These are phyloP conservation scores for Acrossocheilus fasciatus DNA, from an alignment of 2,797 vertebrate genomes.

Conservation along the genomic window DNA sequence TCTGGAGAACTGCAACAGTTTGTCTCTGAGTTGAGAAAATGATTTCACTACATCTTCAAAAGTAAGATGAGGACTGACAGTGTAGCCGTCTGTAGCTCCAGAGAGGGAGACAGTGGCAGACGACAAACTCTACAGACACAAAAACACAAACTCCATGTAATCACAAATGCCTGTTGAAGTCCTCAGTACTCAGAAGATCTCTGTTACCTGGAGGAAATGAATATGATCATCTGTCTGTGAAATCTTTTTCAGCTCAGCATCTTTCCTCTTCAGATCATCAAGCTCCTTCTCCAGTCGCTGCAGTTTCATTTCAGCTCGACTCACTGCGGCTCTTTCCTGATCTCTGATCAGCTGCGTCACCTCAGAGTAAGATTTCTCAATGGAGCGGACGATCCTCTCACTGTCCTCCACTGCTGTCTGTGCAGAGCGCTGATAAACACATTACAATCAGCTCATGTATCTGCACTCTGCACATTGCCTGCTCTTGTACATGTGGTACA, in stretches of 20 bases:
- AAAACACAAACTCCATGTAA: background rate
- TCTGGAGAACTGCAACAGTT: background rate
- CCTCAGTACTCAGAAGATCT: too few relatives aligned
- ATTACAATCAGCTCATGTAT: background rate
- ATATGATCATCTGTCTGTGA: background rate
- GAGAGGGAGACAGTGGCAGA: conserved; percentile 6
- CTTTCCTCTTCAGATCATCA: background rate
- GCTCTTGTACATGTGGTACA: too few relatives aligned
- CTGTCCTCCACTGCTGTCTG: background rate
- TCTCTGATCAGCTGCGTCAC: background rate
- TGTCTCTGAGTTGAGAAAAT: conserved; percentile 19
- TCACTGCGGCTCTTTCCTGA: conserved; percentile 28
- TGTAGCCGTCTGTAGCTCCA: background rate
- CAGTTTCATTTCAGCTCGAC: conserved; percentile 13
- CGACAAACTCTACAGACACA: conserved; percentile 2
- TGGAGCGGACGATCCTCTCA: background rate
- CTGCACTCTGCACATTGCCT: too few relatives aligned
- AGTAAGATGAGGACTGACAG: background rate
- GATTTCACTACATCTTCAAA: conserved; percentile 8
- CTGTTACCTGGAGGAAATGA: background rate
- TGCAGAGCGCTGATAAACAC: background rate
- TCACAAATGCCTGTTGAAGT: background rate
- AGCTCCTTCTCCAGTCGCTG: conserved; percentile 31
- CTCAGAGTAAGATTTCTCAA: background rate
- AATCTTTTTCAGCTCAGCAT: background rate